These are phyloP conservation scores for Blera fallax DNA, from an alignment of 2,888 invertebrate genomes.

Conservation along the genomic window DNA sequence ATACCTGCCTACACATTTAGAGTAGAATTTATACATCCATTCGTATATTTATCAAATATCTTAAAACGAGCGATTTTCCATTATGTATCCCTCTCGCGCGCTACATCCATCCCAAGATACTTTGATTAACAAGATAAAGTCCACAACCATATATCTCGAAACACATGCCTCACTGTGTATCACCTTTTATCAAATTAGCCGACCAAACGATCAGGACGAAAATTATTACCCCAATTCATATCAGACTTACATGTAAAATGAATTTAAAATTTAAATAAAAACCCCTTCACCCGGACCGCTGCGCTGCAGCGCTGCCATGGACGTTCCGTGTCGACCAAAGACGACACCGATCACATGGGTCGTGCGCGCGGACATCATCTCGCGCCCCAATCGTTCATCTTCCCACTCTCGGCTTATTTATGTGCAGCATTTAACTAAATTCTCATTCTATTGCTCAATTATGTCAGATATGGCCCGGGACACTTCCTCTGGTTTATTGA, in stretches of 20 bases:
- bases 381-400: slow-evolving; percentile 70
- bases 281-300: not conserved
- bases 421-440: slow-evolving; percentile 73
- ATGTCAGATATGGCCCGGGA: slow-evolving; percentile 72
- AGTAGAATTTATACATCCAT: slow-evolving; percentile 66
- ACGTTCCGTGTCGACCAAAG: not conserved
- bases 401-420: slow-evolving; percentile 68
- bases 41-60: slow-evolving; percentile 72
- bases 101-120: slow-evolving; percentile 63
- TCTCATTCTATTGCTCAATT: slow-evolving; percentile 73
- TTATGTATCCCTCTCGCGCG: slow-evolving; percentile 57
- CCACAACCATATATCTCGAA: slow-evolving; percentile 70
- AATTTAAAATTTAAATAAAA: slow-evolving; percentile 73
- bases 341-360: slow-evolving; percentile 55
- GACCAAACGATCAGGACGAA: slow-evolving; percentile 71
- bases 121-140: slow-evolving; percentile 69
- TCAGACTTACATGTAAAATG: slow-evolving; percentile 73
- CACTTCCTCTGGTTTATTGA: slow-evolving; percentile 67
- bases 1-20: slow-evolving; percentile 64
- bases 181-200: slow-evolving; percentile 72
- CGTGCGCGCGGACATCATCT: slow-evolving; percentile 60
- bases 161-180: slow-evolving; percentile 72
- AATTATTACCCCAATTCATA: slow-evolving; percentile 73
- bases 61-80: slow-evolving; percentile 73
- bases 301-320: too few species aligned